Evolutionary conservation across 2,797 vertebrate genomes (phyloP).

Genomic region (Orientallactaga sibirica): DNA sequence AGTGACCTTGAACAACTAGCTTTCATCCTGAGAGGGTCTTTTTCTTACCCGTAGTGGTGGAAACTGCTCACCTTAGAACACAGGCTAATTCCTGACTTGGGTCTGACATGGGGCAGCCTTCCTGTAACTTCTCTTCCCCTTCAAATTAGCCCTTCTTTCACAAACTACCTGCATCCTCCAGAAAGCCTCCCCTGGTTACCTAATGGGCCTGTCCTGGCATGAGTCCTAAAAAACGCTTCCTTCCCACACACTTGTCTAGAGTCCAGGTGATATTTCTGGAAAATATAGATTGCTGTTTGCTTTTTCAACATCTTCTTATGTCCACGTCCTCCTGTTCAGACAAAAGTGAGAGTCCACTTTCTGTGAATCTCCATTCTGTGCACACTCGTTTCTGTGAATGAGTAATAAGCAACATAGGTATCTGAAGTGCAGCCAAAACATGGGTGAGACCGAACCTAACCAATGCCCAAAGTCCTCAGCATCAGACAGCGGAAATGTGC

Average conservation of each 20-base stretch:
- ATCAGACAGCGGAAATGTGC: background rate
- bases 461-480: background rate
- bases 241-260: slow-evolving; percentile 64
- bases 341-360: slow-evolving; percentile 34
- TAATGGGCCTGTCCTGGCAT: slow-evolving; percentile 43
- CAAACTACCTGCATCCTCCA: slow-evolving; percentile 49
- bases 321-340: background rate
- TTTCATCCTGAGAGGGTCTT: background rate
- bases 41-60: background rate
- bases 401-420: background rate
- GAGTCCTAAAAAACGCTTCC: slow-evolving; percentile 77
- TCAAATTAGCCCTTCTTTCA: slow-evolving; percentile 39
- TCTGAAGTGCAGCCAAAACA: background rate
- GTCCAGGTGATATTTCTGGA: slow-evolving; percentile 73
- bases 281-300: slow-evolving; percentile 62
- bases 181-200: slow-evolving; percentile 61
- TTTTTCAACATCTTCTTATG: slow-evolving; percentile 51
- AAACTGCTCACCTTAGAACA: background rate
- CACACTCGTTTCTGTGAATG: no score
- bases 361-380: background rate
- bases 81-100: background rate
- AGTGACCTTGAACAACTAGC: background rate
- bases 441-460: background rate
- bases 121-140: slow-evolving; percentile 34
- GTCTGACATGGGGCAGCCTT: background rate